Evolutionary conservation across 2,888 invertebrate species (phyloP).

Genomic region (Argyra leucocephala): DNA sequence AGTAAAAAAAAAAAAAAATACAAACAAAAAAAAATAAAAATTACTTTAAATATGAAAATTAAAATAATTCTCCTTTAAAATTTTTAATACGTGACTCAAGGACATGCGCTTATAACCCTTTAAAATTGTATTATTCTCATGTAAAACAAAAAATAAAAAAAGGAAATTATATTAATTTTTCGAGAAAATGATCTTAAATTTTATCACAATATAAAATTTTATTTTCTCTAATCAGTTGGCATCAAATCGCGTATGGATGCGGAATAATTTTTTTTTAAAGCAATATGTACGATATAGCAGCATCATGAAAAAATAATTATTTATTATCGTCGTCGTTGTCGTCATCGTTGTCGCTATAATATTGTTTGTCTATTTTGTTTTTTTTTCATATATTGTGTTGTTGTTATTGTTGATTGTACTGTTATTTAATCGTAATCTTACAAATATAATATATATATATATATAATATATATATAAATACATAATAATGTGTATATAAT

Average conservation of each 20-base stretch:
- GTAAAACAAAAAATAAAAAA: background rate
- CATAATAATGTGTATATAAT: too few species aligned
- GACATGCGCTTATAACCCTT: slow-evolving; percentile 1
- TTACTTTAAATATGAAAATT: background rate
- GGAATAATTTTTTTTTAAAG: background rate
- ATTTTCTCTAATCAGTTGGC: slow-evolving; percentile 1
- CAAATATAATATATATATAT: too few species aligned
- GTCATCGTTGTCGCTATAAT: background rate
- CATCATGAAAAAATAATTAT: background rate
- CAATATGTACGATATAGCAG: background rate
- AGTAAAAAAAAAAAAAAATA: background rate
- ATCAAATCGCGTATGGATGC: slow-evolving; percentile 6
- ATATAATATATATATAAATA: too few species aligned
- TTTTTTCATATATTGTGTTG: too few species aligned
- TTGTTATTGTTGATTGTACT: too few species aligned
- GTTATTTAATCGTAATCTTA: too few species aligned
- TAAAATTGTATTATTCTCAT: background rate
- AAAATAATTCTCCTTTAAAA: background rate
- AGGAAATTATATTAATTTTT: background rate
- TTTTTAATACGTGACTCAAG: background rate
- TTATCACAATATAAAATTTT: slow-evolving; percentile 1
- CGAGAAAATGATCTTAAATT: background rate
- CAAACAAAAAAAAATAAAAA: background rate
- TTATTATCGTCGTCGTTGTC: background rate
- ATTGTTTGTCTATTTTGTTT: too few species aligned